Base-by-base conservation (phyloP, 2,888 invertebrate species). In the Criorhina ranunculi region DNA sequence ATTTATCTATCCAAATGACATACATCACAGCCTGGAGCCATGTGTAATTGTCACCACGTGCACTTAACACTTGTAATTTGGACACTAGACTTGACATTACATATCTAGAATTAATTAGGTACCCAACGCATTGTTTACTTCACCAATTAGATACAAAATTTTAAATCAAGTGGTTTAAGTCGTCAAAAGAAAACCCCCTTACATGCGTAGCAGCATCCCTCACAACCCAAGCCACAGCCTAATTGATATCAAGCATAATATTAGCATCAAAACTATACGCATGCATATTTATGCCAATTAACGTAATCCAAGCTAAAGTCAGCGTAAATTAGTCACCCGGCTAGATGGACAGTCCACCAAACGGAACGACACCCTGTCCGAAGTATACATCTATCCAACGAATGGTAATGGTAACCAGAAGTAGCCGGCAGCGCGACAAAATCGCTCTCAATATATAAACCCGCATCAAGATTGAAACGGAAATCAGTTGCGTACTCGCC, bases 401-500 rank as follows among this genome's bases (percentile, higher is more conserved):
- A 24, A 24, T 24, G 24, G 4, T 4, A 24, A 24, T 24, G 24
- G 4, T 4, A 24, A 24, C 24, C 24, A 24, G 24, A 24, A 9
- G 7, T 51, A 31, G 12, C 19, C 44, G 31, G 12, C 44, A 15
- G 12, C 42, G 60, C 53, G 40, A 19, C 8, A 40, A 79, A 59
- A 40, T 29, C 46, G n/a, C 57, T 59, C 35, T 51, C 76, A 40
- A 76, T 76, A 83, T 83, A 83, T 66, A 78, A 78, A 33, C 46
- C 29, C 69, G 51, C 15, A n/a, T 44, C 51, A 24, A 64, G 67
- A 73, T 75, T 78, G 57, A 62, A 55, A 64, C 35, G 73, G 53
- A 51, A 62, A 53, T 77, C 83, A 83, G 79, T 83, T 78, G 79
- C 62, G 79, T 46, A 57, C 57, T 69, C 57, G 79, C 67, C 44